Conservation (phyloP, 2,797 vertebrate genomes). For the Oreonectes daqikongensis region DNA sequence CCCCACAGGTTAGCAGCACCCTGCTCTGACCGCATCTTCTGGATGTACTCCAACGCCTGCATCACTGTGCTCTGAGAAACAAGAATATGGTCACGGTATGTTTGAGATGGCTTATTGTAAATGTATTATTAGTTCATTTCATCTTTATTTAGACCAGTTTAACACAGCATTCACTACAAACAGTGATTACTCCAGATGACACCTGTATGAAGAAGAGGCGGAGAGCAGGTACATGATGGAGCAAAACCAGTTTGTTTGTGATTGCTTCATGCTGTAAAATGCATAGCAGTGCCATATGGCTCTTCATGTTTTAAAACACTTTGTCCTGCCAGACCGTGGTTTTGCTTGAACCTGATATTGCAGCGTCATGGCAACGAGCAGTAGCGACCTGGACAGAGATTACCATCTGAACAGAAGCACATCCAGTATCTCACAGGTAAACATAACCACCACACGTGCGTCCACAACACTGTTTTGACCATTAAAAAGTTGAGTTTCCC, state of each 20-base stretch:
- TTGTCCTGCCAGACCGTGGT: conserved; percentile 66
- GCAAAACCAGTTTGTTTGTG: conserved; percentile 22
- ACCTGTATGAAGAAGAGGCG: not conserved
- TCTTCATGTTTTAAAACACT: conserved; percentile 65
- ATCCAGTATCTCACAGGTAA: conserved; percentile 54
- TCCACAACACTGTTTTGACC: conserved; percentile 3
- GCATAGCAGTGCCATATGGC: conserved; percentile 78
- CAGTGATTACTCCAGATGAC: not conserved
- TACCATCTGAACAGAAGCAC: conserved; percentile 49
- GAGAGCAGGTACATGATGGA: conserved; percentile 13
- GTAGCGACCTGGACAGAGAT: conserved; percentile 62
- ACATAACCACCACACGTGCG: conserved; percentile 32
- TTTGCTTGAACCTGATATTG: conserved; percentile 76
- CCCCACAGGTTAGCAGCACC: conserved; percentile 81
- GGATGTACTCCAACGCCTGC: conserved; percentile 80
- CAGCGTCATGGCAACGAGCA: conserved; percentile 77
- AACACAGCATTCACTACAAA: not conserved
- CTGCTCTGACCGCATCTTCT: conserved; percentile 74
- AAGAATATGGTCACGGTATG: not conserved
- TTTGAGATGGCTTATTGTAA: too few species aligned
- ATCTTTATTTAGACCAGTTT: not conserved
- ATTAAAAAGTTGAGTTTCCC: not conserved
- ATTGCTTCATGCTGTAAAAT: conserved; percentile 65
- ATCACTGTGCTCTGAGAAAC: conserved; percentile 78
- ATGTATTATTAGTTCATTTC: too few species aligned